phyloP scores from a whole-genome alignment of 2,888 invertebrate genomes.

The Patella pellucida region DNA sequence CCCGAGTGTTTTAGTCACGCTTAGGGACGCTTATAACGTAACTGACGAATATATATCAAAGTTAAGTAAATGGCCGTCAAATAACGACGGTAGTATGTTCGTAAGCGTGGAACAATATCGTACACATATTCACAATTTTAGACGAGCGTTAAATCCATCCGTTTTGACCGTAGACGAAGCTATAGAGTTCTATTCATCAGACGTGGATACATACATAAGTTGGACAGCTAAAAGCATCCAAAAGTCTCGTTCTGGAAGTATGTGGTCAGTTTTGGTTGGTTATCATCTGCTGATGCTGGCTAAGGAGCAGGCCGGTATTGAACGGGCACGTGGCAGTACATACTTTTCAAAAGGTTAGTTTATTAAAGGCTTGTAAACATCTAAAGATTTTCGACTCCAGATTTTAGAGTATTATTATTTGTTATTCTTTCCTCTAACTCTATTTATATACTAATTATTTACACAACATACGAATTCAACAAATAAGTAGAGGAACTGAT shows the following conservation, averaged over 20 bases:
- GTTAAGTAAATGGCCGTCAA: slow-evolving; percentile 23
- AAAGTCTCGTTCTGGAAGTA: slow-evolving; percentile 29
- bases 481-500: too few species aligned
- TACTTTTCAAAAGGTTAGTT: slow-evolving; percentile 52
- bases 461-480: too few species aligned
- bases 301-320: slow-evolving; percentile 55
- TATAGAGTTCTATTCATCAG: slow-evolving; percentile 44
- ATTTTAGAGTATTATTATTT: too few species aligned
- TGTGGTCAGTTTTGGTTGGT: slow-evolving; percentile 49
- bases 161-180: slow-evolving; percentile 32
- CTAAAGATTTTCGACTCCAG: slow-evolving; percentile 13
- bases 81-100: slow-evolving; percentile 19
- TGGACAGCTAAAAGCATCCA: slow-evolving; percentile 46
- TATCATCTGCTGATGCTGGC: slow-evolving; percentile 54
- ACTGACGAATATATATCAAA: not conserved
- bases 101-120: slow-evolving; percentile 22
- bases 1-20: not conserved
- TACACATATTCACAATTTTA: slow-evolving; percentile 27
- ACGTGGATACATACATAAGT: slow-evolving; percentile 40
- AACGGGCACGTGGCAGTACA: slow-evolving; percentile 53
- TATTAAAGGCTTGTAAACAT: slow-evolving; percentile 10
- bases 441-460: too few species aligned
- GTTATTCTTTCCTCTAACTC: too few species aligned
- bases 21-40: not conserved
- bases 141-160: slow-evolving; percentile 20